Conservation (phyloP, 2,888 invertebrate species). For the Drosophila emarginata region DNA sequence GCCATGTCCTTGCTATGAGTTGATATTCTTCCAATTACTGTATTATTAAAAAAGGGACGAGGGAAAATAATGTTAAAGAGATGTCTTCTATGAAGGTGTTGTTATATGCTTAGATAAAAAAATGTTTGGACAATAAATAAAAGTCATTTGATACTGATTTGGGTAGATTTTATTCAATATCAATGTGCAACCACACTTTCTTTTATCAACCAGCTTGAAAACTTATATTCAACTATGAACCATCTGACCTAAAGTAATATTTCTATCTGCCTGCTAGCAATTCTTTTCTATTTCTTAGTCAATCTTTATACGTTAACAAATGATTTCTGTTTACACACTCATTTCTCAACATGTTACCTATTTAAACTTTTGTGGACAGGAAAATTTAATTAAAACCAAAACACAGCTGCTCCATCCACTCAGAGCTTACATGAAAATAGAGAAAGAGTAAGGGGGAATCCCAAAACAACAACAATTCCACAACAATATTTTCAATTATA, state of each 20-base stretch:
- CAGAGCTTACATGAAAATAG: conserved; percentile 12
- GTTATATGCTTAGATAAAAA: conserved; percentile 40
- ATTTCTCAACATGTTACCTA: conserved; percentile 74
- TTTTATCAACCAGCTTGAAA: background rate
- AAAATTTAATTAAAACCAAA: conserved; percentile 75
- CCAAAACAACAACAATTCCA: conserved; percentile 34
- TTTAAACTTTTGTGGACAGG: conserved; percentile 74
- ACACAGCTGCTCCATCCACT: conserved; percentile 68
- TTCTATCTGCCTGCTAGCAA: background rate
- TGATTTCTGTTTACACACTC: conserved; percentile 66
- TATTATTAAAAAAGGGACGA: conserved; percentile 38
- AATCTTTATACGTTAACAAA: conserved; percentile 53
- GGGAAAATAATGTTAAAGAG: background rate
- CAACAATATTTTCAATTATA: conserved; percentile 73
- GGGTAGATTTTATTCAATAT: background rate
- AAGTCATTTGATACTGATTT: background rate
- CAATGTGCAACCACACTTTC: background rate
- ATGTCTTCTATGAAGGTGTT: conserved; percentile 36
- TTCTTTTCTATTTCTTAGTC: conserved; percentile 8
- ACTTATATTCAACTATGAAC: background rate
- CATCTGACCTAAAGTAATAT: background rate
- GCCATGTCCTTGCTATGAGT: conserved; percentile 42
- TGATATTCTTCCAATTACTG: conserved; percentile 70
- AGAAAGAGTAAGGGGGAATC: background rate
- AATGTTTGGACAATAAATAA: conserved; percentile 13